Conservation (phyloP, 1,140 invertebrate species). For the Halesus radiatus region DNA sequence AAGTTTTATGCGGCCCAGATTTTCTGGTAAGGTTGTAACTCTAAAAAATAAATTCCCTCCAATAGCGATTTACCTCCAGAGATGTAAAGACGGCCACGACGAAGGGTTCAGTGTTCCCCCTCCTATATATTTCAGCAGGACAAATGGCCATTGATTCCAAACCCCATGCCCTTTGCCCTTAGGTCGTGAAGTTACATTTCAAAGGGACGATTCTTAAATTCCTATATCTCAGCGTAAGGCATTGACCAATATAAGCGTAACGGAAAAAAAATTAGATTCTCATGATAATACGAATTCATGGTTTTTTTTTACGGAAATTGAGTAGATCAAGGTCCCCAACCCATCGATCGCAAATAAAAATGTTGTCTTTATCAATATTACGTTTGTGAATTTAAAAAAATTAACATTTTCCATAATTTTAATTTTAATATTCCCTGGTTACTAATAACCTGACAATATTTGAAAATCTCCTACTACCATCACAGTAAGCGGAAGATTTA, state of each 20-base stretch:
- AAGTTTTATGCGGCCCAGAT: not conserved
- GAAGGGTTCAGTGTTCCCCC: not conserved
- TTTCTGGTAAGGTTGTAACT: conserved; percentile 17
- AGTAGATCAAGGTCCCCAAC: too few relatives aligned
- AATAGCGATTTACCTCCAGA: conserved; percentile 25
- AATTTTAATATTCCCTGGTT: too few relatives aligned
- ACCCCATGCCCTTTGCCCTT: not conserved
- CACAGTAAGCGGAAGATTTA: too few relatives aligned
- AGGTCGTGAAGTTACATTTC: conserved; percentile 29
- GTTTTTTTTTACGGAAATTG: not conserved
- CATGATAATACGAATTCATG: not conserved
- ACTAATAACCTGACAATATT: too few relatives aligned
- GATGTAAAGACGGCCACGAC: conserved; percentile 1
- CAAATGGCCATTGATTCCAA: conserved; percentile 31
- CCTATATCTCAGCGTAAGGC: conserved; percentile 8
- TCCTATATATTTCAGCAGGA: conserved; percentile 18
- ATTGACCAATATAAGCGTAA: too few relatives aligned
- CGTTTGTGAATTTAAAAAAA: too few relatives aligned
- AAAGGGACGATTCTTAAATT: conserved; percentile 28
- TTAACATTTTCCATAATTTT: too few relatives aligned
- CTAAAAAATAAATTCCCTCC: conserved; percentile 33
- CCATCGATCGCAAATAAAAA: too few relatives aligned
- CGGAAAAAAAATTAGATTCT: too few relatives aligned
- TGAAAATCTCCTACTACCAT: too few relatives aligned
- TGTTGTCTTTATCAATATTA: too few relatives aligned